phyloP scores from a whole-genome alignment of 2,888 invertebrate species.

The Pyrrhia umbra region DNA sequence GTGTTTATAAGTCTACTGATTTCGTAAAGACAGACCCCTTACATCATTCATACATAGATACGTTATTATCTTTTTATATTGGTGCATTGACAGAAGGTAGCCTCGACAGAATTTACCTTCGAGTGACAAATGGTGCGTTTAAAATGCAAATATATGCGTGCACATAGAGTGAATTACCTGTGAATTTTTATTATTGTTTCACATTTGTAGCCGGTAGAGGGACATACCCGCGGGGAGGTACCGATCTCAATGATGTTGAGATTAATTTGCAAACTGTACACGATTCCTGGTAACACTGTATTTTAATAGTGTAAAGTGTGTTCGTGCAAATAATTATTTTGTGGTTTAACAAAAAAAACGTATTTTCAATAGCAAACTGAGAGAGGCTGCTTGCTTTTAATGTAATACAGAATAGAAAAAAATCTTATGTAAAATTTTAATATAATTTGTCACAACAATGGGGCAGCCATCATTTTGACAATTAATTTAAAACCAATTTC shows the following conservation, averaged over 20 bases:
- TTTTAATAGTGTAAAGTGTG: slow-evolving; percentile 22
- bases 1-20: slow-evolving; percentile 2
- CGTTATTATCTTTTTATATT: slow-evolving; percentile 19
- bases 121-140: slow-evolving; percentile 34
- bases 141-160: slow-evolving; percentile 56
- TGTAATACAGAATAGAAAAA: too few species aligned
- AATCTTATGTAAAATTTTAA: too few species aligned
- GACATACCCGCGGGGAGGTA: slow-evolving; percentile 61
- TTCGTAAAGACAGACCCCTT: not conserved
- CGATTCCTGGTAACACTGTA: slow-evolving; percentile 20
- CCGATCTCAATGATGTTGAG: slow-evolving; percentile 46
- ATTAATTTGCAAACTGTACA: slow-evolving; percentile 39
- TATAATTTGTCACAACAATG: too few species aligned
- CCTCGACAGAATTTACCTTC: slow-evolving; percentile 46
- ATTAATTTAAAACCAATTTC: too few species aligned
- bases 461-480: too few species aligned
- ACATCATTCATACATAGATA: slow-evolving; percentile 13
- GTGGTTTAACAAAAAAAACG: not conserved
- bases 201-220: slow-evolving; percentile 35
- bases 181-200: slow-evolving; percentile 37
- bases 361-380: not conserved
- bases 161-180: slow-evolving; percentile 42
- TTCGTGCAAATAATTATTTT: slow-evolving; percentile 4
- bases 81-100: slow-evolving; percentile 42
- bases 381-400: too few species aligned